A percentile compares a stretch with the other conserved stretches of the same genome.
These are phyloP conservation scores for Dipodomys ordii DNA, from an alignment of 2,113 vertebrate species.

Conservation along the genomic window DNA sequence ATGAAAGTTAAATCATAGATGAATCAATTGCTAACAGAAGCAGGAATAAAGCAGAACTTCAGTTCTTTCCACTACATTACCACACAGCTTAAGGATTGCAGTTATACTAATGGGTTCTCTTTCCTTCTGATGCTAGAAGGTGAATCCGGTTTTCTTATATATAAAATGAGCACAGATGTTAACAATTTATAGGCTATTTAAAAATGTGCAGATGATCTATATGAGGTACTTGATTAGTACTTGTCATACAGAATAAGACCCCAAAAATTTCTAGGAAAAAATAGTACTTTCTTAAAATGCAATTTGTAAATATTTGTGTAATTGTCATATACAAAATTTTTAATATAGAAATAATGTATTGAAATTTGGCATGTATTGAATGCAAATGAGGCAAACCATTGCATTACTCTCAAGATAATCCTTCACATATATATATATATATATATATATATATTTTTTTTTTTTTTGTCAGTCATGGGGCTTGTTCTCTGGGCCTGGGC, in stretches of 20 bases:
- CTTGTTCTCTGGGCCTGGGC: too few species aligned
- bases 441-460: too few species aligned
- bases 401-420: constrained; percentile 38
- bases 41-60: background rate
- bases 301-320: constrained; percentile 54
- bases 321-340: background rate
- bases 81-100: background rate
- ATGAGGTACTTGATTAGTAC: background rate
- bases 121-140: background rate
- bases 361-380: background rate
- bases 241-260: background rate
- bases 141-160: background rate
- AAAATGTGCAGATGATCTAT: background rate
- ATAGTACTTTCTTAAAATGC: constrained; percentile 18
- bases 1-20: background rate
- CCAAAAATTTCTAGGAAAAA: background rate
- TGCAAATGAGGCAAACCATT: constrained; percentile 4
- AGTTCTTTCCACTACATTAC: background rate
- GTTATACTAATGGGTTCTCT: background rate
- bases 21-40: background rate
- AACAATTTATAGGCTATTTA: background rate
- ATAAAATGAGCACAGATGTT: background rate
- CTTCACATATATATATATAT: too few species aligned
- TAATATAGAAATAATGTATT: background rate
- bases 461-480: too few species aligned